phyloP scores from a whole-genome alignment of 2,113 vertebrate genomes.

The Baryphthengus martii region DNA sequence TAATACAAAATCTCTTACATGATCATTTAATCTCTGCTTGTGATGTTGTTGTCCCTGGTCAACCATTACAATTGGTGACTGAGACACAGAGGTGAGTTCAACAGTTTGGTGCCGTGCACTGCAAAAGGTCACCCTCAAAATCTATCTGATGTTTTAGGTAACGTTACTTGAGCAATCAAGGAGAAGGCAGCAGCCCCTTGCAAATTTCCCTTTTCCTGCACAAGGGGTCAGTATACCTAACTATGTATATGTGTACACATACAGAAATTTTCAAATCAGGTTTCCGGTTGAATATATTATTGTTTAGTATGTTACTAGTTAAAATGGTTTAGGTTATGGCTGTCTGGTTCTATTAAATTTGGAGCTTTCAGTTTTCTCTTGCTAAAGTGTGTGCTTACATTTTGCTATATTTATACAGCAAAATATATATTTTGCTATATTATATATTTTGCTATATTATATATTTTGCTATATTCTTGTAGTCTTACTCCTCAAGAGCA shows the following conservation, averaged over 20 bases:
- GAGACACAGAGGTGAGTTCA: not conserved
- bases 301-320: not conserved
- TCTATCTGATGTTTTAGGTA: not conserved
- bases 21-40: not conserved
- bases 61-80: not conserved
- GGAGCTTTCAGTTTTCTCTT: not conserved
- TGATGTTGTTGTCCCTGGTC: not conserved
- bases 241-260: not conserved
- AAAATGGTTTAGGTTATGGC: not conserved
- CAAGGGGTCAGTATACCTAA: not conserved
- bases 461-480: not conserved
- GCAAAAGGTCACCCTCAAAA: not conserved
- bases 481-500: not conserved
- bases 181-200: not conserved
- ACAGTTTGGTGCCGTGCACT: accelerated
- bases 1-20: not conserved
- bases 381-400: not conserved
- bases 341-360: not conserved
- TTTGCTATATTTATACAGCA: not conserved
- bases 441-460: too few relatives aligned
- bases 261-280: not conserved
- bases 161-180: not conserved
- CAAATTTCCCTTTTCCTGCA: not conserved
- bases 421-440: too few relatives aligned
- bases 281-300: not conserved